Conservation (phyloP, 2,113 vertebrate genomes). For the Oryzias celebensis region DNA sequence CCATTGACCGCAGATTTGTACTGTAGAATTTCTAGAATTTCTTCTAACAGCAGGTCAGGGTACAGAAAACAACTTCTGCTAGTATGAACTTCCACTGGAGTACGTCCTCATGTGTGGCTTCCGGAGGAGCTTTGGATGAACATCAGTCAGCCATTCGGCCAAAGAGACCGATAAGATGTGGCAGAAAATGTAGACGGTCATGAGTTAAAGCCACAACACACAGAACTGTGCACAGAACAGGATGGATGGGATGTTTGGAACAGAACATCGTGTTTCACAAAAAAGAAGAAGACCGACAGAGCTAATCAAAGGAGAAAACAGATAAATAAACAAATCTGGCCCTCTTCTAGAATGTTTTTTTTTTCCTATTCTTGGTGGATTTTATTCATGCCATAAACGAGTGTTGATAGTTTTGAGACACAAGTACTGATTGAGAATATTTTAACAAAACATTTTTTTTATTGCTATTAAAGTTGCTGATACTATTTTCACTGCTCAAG, state of each 20-base stretch:
- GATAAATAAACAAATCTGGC: not conserved
- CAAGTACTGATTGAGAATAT: no score
- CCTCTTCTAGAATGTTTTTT: not conserved
- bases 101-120: not conserved
- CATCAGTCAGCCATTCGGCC: conserved; percentile 20
- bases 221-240: conserved; percentile 7
- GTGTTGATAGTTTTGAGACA: no score
- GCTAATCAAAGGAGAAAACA: conserved; percentile 9
- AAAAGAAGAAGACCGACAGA: not conserved
- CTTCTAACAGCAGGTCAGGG: no score
- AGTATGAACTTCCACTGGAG: not conserved
- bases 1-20: no score
- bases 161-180: conserved; percentile 28
- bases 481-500: no score
- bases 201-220: conserved; percentile 15
- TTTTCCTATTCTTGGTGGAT: not conserved
- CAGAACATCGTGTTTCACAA: conserved; percentile 18
- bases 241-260: not conserved
- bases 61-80: no score
- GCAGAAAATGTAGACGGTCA: conserved; percentile 5
- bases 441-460: no score
- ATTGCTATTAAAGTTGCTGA: no score
- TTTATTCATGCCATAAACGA: not conserved
- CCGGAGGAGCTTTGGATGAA: conserved; percentile 31
- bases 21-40: no score